Conservation (phyloP, 2,888 invertebrate species). For the Scaptomyza reducta region DNA sequence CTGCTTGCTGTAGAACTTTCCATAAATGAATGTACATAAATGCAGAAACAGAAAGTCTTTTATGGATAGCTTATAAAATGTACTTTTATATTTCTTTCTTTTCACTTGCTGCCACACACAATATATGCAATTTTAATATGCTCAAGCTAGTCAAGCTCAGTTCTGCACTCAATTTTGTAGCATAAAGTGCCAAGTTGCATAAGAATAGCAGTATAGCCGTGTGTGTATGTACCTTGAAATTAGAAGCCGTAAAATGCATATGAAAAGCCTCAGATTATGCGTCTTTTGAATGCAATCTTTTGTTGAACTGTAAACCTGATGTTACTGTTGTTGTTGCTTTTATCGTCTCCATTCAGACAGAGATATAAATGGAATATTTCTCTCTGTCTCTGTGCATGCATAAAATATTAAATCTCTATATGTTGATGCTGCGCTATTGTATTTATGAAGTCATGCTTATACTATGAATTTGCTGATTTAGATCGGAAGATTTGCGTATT, state of each 20-base stretch:
- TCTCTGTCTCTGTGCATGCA: slow-evolving; percentile 9
- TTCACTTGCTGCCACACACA: not conserved
- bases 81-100: not conserved
- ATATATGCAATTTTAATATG: slow-evolving; percentile 8
- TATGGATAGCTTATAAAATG: not conserved
- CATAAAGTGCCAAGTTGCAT: slow-evolving; percentile 2
- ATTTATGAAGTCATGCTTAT: slow-evolving; percentile 16
- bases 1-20: too few species aligned
- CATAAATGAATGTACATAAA: too few species aligned
- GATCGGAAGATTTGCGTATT: not conserved
- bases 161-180: slow-evolving; percentile 1
- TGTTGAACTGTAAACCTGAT: slow-evolving; percentile 9
- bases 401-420: slow-evolving; percentile 4
- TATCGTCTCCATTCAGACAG: slow-evolving; percentile 26
- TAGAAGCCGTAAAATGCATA: slow-evolving; percentile 37
- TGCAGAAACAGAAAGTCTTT: not conserved
- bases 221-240: slow-evolving; percentile 10
- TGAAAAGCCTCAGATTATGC: slow-evolving; percentile 26
- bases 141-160: slow-evolving; percentile 13
- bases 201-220: not conserved
- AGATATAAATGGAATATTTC: not conserved
- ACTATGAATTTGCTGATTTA: slow-evolving; percentile 8
- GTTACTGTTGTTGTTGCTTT: slow-evolving; percentile 7
- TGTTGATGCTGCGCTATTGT: slow-evolving; percentile 20
- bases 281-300: slow-evolving; percentile 17